Conservation (phyloP, 2,797 vertebrate genomes). For the Pangasius sanitwongsei region DNA sequence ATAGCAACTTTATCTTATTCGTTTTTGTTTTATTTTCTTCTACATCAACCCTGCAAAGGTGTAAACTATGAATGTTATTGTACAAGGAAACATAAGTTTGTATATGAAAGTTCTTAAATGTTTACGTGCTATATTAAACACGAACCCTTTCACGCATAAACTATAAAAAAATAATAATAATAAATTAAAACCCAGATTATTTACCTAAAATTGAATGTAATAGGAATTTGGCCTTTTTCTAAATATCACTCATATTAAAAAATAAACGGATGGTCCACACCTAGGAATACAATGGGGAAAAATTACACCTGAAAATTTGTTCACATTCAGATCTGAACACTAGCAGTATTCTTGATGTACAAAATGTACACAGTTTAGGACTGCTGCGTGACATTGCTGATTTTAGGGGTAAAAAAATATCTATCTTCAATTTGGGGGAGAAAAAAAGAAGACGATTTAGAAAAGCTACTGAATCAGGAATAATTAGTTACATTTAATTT, state of each 20-base stretch:
- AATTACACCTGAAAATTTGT: background rate
- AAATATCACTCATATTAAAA: background rate
- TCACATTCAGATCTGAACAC: background rate
- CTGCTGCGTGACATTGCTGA: background rate
- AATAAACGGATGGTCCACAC: background rate
- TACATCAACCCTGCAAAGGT: background rate
- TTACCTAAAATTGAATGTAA: background rate
- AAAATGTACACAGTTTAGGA: background rate
- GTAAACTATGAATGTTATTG: background rate
- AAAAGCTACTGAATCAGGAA: background rate
- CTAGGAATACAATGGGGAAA: background rate
- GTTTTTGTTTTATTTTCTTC: background rate
- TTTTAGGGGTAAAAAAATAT: background rate
- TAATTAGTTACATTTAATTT: background rate
- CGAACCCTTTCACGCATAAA: background rate
- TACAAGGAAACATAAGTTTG: background rate
- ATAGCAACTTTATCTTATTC: background rate
- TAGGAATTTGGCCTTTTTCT: background rate
- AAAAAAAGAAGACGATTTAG: background rate
- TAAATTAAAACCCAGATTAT: background rate
- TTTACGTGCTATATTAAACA: background rate
- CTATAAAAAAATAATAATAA: too few relatives aligned
- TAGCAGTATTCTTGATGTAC: background rate
- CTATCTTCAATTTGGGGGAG: background rate
- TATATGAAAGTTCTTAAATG: background rate